Conservation (phyloP, 2,797 vertebrate species). For the Clarias pachynema region DNA sequence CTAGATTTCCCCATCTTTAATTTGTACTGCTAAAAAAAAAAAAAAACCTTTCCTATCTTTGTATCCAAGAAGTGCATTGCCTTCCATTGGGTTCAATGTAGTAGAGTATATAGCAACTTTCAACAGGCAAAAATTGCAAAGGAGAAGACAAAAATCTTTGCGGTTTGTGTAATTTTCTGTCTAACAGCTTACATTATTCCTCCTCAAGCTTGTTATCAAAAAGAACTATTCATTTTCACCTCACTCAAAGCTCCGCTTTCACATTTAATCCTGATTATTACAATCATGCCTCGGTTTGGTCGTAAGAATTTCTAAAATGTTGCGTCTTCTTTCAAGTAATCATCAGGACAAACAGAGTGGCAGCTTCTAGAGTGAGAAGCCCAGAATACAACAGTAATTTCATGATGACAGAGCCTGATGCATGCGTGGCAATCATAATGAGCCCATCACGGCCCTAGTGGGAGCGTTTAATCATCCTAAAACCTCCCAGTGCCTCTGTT, state of each 20-base stretch:
- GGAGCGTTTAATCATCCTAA: slow-evolving; percentile 71
- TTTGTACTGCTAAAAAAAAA: neutral
- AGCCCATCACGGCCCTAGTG: slow-evolving; percentile 67
- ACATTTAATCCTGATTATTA: slow-evolving; percentile 32
- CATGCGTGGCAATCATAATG: slow-evolving; percentile 72
- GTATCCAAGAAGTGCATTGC: neutral
- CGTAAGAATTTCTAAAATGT: neutral
- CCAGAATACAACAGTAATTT: slow-evolving; percentile 69
- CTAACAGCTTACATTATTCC: slow-evolving; percentile 8
- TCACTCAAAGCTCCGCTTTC: neutral
- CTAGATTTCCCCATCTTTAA: neutral
- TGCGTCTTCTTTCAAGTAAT: neutral
- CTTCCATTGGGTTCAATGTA: neutral
- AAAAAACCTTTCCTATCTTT: neutral
- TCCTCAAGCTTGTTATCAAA: neutral
- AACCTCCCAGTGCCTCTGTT: slow-evolving; percentile 46
- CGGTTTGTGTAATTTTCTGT: neutral
- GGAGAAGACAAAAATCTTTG: neutral
- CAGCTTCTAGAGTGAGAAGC: slow-evolving; percentile 37
- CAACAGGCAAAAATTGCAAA: neutral
- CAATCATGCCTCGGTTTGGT: slow-evolving; percentile 21
- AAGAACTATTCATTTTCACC: neutral
- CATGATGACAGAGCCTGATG: slow-evolving; percentile 72
- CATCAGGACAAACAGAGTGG: slow-evolving; percentile 9
- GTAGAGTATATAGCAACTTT: neutral